Conservation (phyloP, 2,797 vertebrate species). For the Semaprochilodus insignis region DNA sequence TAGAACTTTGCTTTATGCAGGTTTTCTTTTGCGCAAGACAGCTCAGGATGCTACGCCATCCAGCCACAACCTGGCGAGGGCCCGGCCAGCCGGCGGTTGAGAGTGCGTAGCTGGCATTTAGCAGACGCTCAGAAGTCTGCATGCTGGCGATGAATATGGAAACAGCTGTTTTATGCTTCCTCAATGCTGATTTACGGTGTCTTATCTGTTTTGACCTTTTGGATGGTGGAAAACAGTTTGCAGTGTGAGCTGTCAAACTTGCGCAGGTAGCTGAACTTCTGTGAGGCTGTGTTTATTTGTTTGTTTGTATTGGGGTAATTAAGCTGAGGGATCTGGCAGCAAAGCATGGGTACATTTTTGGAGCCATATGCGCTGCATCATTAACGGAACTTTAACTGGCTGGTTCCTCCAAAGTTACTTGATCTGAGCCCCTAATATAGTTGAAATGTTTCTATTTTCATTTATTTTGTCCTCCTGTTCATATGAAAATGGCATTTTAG, state of each 20-base stretch:
- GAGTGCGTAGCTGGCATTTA: constrained; percentile 56
- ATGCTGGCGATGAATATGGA: constrained; percentile 68
- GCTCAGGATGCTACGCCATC: constrained; percentile 52
- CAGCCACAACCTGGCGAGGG: constrained; percentile 60
- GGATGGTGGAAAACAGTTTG: constrained; percentile 47
- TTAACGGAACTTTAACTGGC: not conserved
- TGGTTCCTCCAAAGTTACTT: constrained; percentile 9
- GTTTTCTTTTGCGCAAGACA: constrained; percentile 58
- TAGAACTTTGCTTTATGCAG: constrained; percentile 70
- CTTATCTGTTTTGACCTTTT: constrained; percentile 65
- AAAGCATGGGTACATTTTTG: constrained; percentile 29
- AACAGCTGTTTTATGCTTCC: constrained; percentile 54
- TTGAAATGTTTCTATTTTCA: not conserved
- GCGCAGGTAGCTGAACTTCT: constrained; percentile 46
- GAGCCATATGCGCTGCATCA: constrained; percentile 37
- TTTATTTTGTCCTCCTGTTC: not conserved
- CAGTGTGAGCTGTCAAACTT: constrained; percentile 59
- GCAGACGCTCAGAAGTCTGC: constrained; percentile 56
- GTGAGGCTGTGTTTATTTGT: constrained; percentile 33
- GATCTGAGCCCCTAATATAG: not conserved
- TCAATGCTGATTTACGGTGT: constrained; percentile 51
- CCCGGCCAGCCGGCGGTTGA: constrained; percentile 60
- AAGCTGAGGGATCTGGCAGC: constrained; percentile 42
- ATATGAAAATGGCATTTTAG: not conserved
- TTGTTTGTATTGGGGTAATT: constrained; percentile 44